Evolutionary conservation across 1,140 invertebrate genomes (phyloP), one percentile per base, ranked within the genome.

Genomic region (Vanessa tameamea): DNA sequence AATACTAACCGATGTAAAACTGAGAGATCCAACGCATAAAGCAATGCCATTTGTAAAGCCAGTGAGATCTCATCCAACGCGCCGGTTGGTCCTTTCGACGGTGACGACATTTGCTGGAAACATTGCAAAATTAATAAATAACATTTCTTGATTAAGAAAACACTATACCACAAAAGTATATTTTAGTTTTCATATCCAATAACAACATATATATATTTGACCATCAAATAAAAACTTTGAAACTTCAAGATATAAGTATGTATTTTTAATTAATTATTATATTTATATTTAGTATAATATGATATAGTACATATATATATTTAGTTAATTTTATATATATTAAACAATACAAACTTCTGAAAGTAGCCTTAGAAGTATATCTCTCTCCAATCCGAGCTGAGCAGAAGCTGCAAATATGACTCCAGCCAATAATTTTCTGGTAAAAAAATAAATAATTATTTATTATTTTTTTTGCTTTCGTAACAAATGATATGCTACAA

Each of bases 371-470:
- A 91, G 68, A 3, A 92, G 72, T 13, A 86, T 83, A 59, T 94
- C 87, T 81, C 95, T 95, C 16, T 94, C 94, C 14, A 99, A 89
- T 2, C 96, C 96, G 53, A 95, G 94, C 86, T 99, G 98, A 13
- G 97, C 97, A 0, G 97, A 95, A 94, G 96, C 97, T 73, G 96
- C 95, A 84, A 97, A 99, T 2, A 99, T 89, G 69, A 97, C 96
- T 80, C 98, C 97, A 1, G 97, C 97, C 37, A 99, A 87, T 51
- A 96, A 94, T 77, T 96, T 94, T 82, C 91, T 92, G 79, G 15
- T 81, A 83, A 70, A 69, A 16, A 55, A 55, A 53, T 9, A 31
- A 1, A 26, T 51, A 12, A 51, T 12, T 14, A 51, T 51, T 51
- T 51, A 31, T 31, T 31, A 31, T 1, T 31, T 31, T 4, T 31